Conservation (phyloP, 2,113 vertebrate genomes). For the Toxostoma redivivum region DNA sequence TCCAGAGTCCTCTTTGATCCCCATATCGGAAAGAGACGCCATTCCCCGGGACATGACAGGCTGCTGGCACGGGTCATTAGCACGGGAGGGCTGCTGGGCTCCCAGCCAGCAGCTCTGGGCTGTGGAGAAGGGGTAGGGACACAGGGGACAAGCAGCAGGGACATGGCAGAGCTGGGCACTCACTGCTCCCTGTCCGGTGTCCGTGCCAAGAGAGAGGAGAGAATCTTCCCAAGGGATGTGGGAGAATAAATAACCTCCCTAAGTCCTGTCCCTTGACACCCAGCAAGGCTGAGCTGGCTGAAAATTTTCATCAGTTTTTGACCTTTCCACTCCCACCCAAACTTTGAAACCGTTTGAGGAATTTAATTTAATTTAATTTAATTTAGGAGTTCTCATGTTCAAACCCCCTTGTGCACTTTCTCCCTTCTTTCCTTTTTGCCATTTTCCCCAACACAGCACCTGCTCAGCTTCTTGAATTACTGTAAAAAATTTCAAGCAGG, state of each 20-base stretch:
- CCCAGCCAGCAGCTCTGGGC: neutral
- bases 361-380: neutral
- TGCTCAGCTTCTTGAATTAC: neutral
- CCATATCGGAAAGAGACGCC: fast-evolving
- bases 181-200: neutral
- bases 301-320: neutral
- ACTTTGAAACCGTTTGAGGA: neutral
- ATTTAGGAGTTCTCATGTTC: neutral
- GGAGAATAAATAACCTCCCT: neutral
- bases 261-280: fast-evolving
- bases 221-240: neutral
- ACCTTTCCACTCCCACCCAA: neutral
- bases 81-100: neutral
- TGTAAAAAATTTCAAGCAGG: neutral
- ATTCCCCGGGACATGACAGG: fast-evolving
- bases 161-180: fast-evolving
- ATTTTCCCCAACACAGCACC: neutral
- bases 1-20: neutral
- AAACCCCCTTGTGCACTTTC: neutral
- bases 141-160: neutral
- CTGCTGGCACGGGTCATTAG: neutral
- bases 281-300: neutral
- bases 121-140: neutral
- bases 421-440: neutral
- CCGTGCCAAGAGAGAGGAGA: fast-evolving